phyloP scores from a whole-genome alignment of 2,797 vertebrate genomes.

The Bovichtus diacanthus region DNA sequence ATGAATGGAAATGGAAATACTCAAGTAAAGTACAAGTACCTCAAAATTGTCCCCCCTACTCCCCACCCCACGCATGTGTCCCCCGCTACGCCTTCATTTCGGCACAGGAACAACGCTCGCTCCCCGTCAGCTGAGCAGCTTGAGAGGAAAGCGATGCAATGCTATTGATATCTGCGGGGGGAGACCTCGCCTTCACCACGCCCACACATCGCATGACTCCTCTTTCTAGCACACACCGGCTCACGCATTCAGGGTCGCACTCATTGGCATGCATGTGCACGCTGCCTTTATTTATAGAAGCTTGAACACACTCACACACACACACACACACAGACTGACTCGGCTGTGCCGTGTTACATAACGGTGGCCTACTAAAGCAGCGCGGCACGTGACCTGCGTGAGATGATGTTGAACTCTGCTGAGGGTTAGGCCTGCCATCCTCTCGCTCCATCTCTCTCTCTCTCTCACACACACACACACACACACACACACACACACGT shows the following conservation, averaged over 20 bases:
- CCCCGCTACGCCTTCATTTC: too few species aligned
- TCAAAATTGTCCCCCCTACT: too few species aligned
- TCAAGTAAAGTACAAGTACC: too few species aligned
- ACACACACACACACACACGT: slow-evolving; percentile 16
- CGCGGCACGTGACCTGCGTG: slow-evolving; percentile 74
- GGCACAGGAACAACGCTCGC: too few species aligned
- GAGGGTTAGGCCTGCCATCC: slow-evolving; percentile 61
- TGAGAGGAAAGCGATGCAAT: slow-evolving; percentile 29
- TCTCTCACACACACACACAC: slow-evolving; percentile 15
- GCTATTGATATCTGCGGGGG: slow-evolving; percentile 49
- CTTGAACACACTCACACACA: slow-evolving; percentile 8
- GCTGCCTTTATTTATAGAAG: slow-evolving; percentile 67
- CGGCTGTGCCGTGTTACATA: slow-evolving; percentile 71
- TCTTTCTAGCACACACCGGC: slow-evolving; percentile 11
- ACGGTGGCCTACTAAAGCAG: slow-evolving; percentile 75
- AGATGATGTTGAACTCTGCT: slow-evolving; percentile 78
- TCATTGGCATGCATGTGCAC: slow-evolving; percentile 26
- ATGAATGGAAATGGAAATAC: too few species aligned
- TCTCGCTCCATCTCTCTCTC: slow-evolving; percentile 31
- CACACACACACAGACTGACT: slow-evolving; percentile 38
- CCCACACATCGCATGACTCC: slow-evolving; percentile 59
- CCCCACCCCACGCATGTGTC: too few species aligned
- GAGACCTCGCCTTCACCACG: slow-evolving; percentile 47
- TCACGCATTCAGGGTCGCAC: slow-evolving; percentile 21
- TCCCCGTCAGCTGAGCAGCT: slow-evolving; percentile 43